These are phyloP conservation scores for Silurus asotus DNA, from an alignment of 2,113 vertebrate species.

Conservation along the genomic window DNA sequence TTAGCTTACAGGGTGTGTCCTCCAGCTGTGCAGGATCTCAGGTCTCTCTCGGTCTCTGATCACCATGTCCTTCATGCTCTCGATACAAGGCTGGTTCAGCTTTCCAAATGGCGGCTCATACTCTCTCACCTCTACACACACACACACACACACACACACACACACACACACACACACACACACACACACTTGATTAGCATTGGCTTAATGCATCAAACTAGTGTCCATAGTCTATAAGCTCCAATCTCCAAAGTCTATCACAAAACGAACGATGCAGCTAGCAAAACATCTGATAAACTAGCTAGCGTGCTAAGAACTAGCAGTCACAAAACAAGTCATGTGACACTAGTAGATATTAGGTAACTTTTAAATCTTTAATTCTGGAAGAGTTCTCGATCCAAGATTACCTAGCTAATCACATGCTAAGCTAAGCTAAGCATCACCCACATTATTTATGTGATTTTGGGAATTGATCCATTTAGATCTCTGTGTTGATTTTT, in stretches of 20 bases:
- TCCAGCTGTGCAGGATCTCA: slow-evolving; percentile 90
- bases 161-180: background rate
- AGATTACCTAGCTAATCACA: background rate
- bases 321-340: background rate
- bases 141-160: slow-evolving; percentile 30
- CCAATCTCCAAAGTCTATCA: too few species aligned
- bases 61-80: slow-evolving; percentile 98
- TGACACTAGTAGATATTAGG: background rate
- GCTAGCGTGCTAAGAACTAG: background rate
- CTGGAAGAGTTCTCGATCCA: background rate
- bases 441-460: too few species aligned
- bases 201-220: background rate
- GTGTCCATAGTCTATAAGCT: background rate
- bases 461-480: too few species aligned
- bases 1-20: slow-evolving; percentile 81
- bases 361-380: background rate
- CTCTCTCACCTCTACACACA: slow-evolving; percentile 86
- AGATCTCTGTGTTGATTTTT: too few species aligned
- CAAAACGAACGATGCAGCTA: too few species aligned
- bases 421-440: too few species aligned
- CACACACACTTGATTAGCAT: background rate
- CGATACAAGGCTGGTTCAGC: slow-evolving; percentile 93
- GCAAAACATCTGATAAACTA: background rate
- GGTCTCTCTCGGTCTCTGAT: slow-evolving; percentile 89
- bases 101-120: slow-evolving; percentile 95